Base-by-base conservation (phyloP, 1,140 invertebrate genomes). In the Apis laboriosa region DNA sequence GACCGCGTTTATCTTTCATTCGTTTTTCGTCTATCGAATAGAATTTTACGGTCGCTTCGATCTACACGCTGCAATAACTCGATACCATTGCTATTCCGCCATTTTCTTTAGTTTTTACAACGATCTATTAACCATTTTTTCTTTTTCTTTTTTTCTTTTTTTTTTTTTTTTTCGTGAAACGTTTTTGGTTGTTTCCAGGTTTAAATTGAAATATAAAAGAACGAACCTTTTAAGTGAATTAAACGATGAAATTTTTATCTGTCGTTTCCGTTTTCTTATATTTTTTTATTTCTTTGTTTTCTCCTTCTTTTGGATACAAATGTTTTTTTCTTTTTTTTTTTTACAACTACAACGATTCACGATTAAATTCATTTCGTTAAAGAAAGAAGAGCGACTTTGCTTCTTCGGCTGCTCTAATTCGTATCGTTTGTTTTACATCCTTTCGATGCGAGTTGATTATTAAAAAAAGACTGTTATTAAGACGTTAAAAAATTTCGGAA, bases 11-110 rank as follows among this genome's bases (percentile, higher is more conserved):
- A 34, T 66, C 60, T 72, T 49, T 56, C 21, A 15, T 49, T 75
- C 72, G 72, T 61, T 61, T 75, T 28, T 19, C 72, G 21, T 61
- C 12, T 64, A 19, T 71, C 77, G 53, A 51, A 70, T 21, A 70
- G 55, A 78, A 78, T 70, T 78, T 67, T 34, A 60, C 19, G 55
- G 12, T 43, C 13, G 56, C 21, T 67, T n/a, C 75, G 12, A 34
- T 55, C 34, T 49, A 12, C 28, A 68, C 28, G 12, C 9, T 24
- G 53, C 34, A 68, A 68, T 78, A 68, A 49, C 56, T 67, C 5
- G 28, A 4, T 19, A 63, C 28, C 9, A 28, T 43, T 51, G 13
- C 28, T 21, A 1, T 55, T 9, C 8, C 8, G 19, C 17, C n/a
- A 51, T 77, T 67, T 77, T 9, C 19, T n/a, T 34, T 12, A 67